Base-by-base conservation (phyloP, 2,888 invertebrate genomes). In the Lepidocyrtinus sp. region DNA sequence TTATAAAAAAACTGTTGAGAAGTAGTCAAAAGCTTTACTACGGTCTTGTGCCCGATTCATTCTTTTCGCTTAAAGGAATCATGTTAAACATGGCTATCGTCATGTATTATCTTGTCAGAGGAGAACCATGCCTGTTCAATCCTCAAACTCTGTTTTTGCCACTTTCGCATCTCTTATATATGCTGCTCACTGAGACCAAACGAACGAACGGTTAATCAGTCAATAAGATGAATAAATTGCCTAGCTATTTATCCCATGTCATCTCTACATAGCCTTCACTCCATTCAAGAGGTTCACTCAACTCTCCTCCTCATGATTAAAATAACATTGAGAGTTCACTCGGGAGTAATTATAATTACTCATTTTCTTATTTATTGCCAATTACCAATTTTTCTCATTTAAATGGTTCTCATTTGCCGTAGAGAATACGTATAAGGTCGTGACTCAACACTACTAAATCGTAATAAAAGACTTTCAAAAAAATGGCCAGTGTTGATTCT, bases 281-380 rank as follows among this genome's bases (percentile, higher is more conserved):
- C 12, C 22, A 24, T 5, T 63, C 25, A 63, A 22, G 19, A 63
- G 63, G 63, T 63, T 63, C 63, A 63, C 25, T 63, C 63, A 63
- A 63, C 63, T 63, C 63, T 36, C 12, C 12, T 12, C 36, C 5
- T 36, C 36, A 36, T 36, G 36, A 36, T 36, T 36, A 9, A 12
- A 36, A 12, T 36, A 36, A 12, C 36, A 36, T 36, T 36, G 36
- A 36, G 36, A 36, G 36, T 36, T 36, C 36, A 36, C 36, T 36
- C 5, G 12, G 5, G 12, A 12, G 5, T 36, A 36, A 36, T 36
- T 36, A 63, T 62, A 62, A 62, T 21, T 63, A 22, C 22, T 63
- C 24, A 63, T 24, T 22, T 7, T 22, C 24, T 63, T 63, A 63
- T 63, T 63, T 63, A 63, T 63, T 63, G 25, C 63, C 36, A 36